phyloP scores from a whole-genome alignment of 2,113 vertebrate species.

The Cynopterus brachyotis region DNA sequence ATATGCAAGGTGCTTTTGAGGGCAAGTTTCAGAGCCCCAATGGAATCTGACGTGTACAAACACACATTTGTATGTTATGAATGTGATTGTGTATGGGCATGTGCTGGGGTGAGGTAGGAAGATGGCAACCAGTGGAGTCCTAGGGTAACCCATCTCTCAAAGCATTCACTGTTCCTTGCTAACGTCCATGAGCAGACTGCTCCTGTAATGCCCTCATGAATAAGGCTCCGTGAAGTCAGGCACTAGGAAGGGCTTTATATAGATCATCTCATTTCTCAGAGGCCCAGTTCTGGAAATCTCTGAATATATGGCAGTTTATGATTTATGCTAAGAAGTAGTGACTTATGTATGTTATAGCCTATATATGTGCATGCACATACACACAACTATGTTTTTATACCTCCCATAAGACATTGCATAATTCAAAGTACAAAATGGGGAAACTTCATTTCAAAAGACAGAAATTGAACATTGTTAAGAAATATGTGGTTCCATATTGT shows the following conservation, averaged over 20 bases:
- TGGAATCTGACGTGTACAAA: not conserved
- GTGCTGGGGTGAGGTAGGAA: not conserved
- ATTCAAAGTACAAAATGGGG: not conserved
- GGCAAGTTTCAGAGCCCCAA: not conserved
- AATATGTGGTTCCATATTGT: not conserved
- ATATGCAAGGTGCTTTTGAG: not conserved
- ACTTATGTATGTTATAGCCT: not conserved
- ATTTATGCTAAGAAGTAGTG: not conserved
- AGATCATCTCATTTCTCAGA: not conserved
- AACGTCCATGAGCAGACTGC: not conserved
- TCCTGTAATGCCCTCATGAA: not conserved
- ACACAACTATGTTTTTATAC: not conserved
- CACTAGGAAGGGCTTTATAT: not conserved
- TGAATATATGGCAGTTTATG: not conserved
- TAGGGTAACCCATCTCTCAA: not conserved
- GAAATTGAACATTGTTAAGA: not conserved
- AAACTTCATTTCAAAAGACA: not conserved
- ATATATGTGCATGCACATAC: not conserved
- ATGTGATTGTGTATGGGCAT: not conserved
- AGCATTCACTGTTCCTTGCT: not conserved
- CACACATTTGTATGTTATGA: not conserved
- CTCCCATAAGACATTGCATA: not conserved
- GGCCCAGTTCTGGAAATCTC: not conserved
- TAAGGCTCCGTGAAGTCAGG: not conserved
- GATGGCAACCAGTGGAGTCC: not conserved